Percentiles rank a stretch among this genome's conserved stretches.
Conservation (phyloP, 2,797 vertebrate species). For the Microchirus variegatus region DNA sequence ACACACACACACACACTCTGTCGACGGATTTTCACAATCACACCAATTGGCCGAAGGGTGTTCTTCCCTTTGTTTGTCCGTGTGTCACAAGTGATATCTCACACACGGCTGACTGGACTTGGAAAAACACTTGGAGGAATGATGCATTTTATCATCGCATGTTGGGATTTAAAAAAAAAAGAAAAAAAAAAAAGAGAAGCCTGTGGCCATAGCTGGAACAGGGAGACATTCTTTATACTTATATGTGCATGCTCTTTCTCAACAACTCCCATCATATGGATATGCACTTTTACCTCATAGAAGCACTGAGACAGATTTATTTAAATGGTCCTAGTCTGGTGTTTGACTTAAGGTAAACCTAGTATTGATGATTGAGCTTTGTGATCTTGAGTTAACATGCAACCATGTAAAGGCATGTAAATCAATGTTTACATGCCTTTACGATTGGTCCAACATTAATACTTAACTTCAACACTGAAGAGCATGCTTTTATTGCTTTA, state of each 20-base stretch:
- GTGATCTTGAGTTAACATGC: constrained; percentile 10
- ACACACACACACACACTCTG: no score
- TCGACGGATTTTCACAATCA: constrained; percentile 34
- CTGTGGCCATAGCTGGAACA: constrained; percentile 26
- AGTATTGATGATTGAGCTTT: constrained; percentile 16
- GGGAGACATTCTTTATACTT: constrained; percentile 20
- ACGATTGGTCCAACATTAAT: no score
- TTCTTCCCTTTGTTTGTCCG: constrained; percentile 52
- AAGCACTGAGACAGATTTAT: background rate
- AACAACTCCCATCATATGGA: constrained; percentile 10
- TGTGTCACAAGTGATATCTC: constrained; percentile 66
- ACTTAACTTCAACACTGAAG: no score
- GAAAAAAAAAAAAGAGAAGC: constrained; percentile 12
- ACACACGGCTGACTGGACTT: constrained; percentile 51
- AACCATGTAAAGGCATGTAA: background rate
- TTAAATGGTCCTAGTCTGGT: constrained; percentile 2
- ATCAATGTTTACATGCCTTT: background rate
- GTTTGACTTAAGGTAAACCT: constrained; percentile 7
- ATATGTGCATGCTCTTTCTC: constrained; percentile 46
- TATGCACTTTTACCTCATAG: background rate
- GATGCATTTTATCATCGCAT: constrained; percentile 54
- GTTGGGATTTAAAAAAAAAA: constrained; percentile 34
- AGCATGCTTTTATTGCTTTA: background rate
- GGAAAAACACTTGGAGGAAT: constrained; percentile 53
- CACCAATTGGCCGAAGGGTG: constrained; percentile 31